Conservation (phyloP, 2,113 vertebrate genomes). For the Scartelaos histophorus region DNA sequence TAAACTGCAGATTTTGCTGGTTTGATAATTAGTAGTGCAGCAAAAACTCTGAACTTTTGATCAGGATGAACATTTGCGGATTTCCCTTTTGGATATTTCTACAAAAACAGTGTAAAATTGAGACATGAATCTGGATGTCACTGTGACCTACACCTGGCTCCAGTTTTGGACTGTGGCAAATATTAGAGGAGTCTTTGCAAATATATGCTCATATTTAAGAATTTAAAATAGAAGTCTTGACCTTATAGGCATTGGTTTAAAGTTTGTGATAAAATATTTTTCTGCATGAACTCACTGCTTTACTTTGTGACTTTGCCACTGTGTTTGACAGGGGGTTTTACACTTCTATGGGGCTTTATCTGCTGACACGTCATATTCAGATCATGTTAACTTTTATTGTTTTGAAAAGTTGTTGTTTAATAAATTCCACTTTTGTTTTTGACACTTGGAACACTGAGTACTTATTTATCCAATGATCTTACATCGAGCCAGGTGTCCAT, state of each 20-base stretch:
- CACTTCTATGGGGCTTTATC: no score
- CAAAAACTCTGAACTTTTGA: not conserved
- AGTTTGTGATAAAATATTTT: not conserved
- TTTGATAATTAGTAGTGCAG: not conserved
- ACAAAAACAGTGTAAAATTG: not conserved
- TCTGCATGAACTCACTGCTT: no score
- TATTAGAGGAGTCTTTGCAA: not conserved
- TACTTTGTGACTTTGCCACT: no score
- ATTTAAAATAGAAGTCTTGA: not conserved
- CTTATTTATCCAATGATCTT: slow-evolving; percentile 48
- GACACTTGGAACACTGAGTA: no score
- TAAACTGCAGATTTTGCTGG: not conserved
- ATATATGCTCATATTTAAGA: not conserved
- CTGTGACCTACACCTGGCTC: not conserved
- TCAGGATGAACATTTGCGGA: no score
- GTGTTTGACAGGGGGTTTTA: no score
- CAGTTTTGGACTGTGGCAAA: not conserved
- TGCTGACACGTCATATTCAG: no score
- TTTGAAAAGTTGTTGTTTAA: no score
- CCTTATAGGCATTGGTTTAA: not conserved
- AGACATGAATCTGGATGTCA: not conserved
- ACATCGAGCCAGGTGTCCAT: slow-evolving; percentile 97
- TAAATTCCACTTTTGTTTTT: no score
- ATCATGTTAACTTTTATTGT: no score
- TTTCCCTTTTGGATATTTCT: not conserved